Evolutionary conservation across 2,888 invertebrate genomes (phyloP), one percentile per base, ranked within the genome.

Genomic region (Yponomeuta cagnagella): DNA sequence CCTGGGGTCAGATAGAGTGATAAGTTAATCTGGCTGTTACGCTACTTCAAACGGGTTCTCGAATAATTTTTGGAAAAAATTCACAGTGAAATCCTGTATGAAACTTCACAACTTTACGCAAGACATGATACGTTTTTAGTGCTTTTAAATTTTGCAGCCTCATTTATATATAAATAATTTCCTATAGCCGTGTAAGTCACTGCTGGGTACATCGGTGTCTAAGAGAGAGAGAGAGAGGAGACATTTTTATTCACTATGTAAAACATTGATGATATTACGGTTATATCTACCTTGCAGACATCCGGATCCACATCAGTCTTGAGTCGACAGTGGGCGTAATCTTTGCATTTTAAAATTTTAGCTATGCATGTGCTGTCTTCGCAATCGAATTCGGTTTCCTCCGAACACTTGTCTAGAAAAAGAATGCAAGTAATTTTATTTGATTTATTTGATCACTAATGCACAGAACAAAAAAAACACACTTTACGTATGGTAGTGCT

Each of bases 281-380:
- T 48, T 30, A 48, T 30, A 73, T 83, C 85, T 85, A 88, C 93
- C 88, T 81, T 84, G 78, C 86, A 93, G 88, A 70, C 71, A 8
- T 85, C 85, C 0, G 70, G 43, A 48, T 94, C 93, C 81, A 97
- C 97, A 80, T 98, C 98, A 86, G 95, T 95, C 71, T 95, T 94
- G 76, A 96, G 95, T 75, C 96, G 94, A 86, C 98, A 98, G 86
- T 98, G 97, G 70, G 94, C 94, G 63, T 93, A 90, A 0, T 88
- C 82, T 82, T 98, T 96, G 84, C 98, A 98, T 72, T 84, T 88
- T 58, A 98, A 90, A 0, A 84, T 78, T 0, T 75, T 75, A 52
- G 94, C 93, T 74, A 98, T 98, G 88, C 98, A 98, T 0, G 96
- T 96, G 71, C 95, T 94, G 84, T 98, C 98, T 77, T 97, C 96